A percentile compares a stretch with the other conserved stretches of the same genome.
These are phyloP conservation scores for Gryon sp. DNA, from an alignment of 1,140 invertebrate species.

Conservation along the genomic window DNA sequence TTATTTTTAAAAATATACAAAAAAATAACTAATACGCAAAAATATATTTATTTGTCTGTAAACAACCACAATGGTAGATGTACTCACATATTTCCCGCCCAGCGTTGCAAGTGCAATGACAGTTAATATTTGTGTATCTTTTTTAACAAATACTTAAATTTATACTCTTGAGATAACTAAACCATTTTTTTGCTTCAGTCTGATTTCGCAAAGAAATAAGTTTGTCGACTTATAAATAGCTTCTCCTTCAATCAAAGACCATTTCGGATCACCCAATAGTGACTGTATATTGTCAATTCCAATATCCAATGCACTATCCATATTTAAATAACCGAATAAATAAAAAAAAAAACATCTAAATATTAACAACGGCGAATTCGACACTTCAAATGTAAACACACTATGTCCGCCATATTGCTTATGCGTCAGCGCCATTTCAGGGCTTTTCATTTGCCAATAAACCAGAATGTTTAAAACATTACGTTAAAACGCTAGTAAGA, in stretches of 20 bases:
- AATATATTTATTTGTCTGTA: neutral
- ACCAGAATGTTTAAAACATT: no score
- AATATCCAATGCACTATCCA: neutral
- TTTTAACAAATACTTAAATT: neutral
- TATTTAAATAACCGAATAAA: neutral
- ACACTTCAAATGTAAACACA: neutral
- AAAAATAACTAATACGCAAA: no score
- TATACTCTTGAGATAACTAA: neutral
- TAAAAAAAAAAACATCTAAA: neutral
- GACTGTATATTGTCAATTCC: neutral
- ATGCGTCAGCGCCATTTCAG: neutral
- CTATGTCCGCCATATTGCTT: neutral
- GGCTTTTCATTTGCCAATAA: neutral
- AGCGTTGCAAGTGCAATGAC: slow-evolving; percentile 6
- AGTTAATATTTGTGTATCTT: neutral
- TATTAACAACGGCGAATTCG: neutral
- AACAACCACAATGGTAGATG: neutral
- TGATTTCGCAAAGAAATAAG: neutral
- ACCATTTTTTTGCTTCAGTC: neutral
- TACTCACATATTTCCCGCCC: neutral
- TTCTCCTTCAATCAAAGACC: neutral
- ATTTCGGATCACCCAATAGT: neutral
- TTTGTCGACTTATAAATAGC: neutral
- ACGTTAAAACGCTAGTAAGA: no score
- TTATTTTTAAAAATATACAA: no score